A percentile compares a stretch with the other conserved stretches of the same genome.
These are phyloP conservation scores for Prunella strophiata DNA, from an alignment of 2,797 vertebrate genomes.

Conservation along the genomic window DNA sequence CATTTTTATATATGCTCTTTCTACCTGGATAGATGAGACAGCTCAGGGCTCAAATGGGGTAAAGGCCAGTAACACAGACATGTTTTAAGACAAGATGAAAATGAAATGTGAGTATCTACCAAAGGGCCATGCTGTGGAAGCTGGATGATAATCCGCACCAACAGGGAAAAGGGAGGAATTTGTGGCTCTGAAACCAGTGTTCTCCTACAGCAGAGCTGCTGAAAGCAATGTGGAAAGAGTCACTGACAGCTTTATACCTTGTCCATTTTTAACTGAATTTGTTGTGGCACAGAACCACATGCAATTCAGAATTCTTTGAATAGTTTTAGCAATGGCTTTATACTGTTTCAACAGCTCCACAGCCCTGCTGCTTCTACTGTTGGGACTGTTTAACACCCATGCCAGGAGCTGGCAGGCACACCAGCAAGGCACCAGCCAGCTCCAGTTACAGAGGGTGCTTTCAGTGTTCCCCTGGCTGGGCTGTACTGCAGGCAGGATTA, in stretches of 20 bases:
- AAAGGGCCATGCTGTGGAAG: fast-evolving
- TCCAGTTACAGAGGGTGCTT: background rate
- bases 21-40: background rate
- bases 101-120: fast-evolving
- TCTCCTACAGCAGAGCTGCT: background rate
- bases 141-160: background rate
- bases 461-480: background rate
- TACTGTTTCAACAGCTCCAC: background rate
- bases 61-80: background rate
- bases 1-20: background rate
- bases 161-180: background rate
- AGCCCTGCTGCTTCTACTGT: background rate
- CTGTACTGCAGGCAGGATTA: background rate
- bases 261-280: background rate
- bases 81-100: background rate
- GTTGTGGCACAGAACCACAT: background rate
- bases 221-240: background rate
- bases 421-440: background rate
- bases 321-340: background rate
- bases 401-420: background rate
- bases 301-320: background rate
- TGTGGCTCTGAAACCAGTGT: fast-evolving
- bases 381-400: fast-evolving
- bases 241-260: background rate
- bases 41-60: background rate